Evolutionary conservation across 2,888 invertebrate species (phyloP), one percentile per base, ranked within the genome.

Genomic region (Tipula vernalis): DNA sequence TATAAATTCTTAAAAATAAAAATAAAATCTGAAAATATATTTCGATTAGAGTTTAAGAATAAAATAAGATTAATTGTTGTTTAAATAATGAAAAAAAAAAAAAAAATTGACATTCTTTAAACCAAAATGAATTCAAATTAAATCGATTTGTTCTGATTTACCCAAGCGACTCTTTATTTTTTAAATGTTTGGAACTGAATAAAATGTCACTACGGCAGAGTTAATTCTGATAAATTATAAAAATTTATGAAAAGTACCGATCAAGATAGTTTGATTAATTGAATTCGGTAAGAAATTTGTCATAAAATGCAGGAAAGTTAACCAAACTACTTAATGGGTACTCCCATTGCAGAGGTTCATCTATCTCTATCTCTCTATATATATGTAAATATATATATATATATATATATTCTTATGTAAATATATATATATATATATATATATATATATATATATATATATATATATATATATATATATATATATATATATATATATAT

Each of bases 51-150:
- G 28, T 28, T 71, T 71, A 71, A 28, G 71, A 71, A 71, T 71
- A 71, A 71, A 71, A 71, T 71, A 71, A 71, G 71, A 71, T 71
- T 71, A 71, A 71, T 71, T 71, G 71, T 71, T 71, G 71, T 71
- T 71, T 71, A 71, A 71, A 71, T 71, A 71, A 71, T 71, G 28
- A 71, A 28, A 10, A 71, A 51, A 51, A 28, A 28, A 28, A 39
- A 39, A 51, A 71, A 71, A 28, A 28, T 51, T 71, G 71, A 71
- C 71, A 28, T 71, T 71, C 71, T 71, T 71, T 71, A 71, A 71
- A 71, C 28, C 28, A 71, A 71, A 71, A 71, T 71, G 71, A 28
- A 71, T 71, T 71, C 71, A 71, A 71, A 71, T 71, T 71, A 71
- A 28, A 28, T 71, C 71, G 71, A 71, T 71, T 71, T 71, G 71